Conservation (phyloP, 2,797 vertebrate species). For the Tolypeutes matacus region DNA sequence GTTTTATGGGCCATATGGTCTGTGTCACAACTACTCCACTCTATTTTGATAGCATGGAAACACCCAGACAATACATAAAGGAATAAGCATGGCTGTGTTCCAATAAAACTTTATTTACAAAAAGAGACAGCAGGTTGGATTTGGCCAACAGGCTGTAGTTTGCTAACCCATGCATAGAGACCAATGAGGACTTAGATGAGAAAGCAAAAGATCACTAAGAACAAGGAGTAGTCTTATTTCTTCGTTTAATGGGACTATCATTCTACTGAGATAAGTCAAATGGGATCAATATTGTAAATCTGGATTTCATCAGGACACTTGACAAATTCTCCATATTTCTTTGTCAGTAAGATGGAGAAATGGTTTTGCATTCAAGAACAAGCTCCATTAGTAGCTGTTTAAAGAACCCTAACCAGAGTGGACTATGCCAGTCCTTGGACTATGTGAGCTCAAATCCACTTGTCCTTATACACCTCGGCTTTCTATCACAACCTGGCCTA, state of each 20-base stretch:
- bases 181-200: background rate
- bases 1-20: background rate
- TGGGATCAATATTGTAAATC: background rate
- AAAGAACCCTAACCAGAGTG: background rate
- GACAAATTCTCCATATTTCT: slow-evolving; percentile 2
- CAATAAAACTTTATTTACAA: background rate
- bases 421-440: rapidly evolving
- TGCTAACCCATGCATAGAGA: background rate
- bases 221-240: background rate
- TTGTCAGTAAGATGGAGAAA: slow-evolving; percentile 12
- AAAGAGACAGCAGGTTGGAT: background rate
- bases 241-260: background rate
- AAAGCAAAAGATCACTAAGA: slow-evolving; percentile 15
- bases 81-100: background rate
- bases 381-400: background rate
- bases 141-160: background rate
- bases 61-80: background rate
- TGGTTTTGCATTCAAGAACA: background rate
- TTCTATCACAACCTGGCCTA: background rate
- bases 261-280: background rate
- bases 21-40: background rate
- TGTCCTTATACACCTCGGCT: background rate
- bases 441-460: background rate
- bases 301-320: background rate
- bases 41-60: background rate